Base-by-base conservation (phyloP, 2,113 vertebrate species). In the Brachyistius frenatus region DNA sequence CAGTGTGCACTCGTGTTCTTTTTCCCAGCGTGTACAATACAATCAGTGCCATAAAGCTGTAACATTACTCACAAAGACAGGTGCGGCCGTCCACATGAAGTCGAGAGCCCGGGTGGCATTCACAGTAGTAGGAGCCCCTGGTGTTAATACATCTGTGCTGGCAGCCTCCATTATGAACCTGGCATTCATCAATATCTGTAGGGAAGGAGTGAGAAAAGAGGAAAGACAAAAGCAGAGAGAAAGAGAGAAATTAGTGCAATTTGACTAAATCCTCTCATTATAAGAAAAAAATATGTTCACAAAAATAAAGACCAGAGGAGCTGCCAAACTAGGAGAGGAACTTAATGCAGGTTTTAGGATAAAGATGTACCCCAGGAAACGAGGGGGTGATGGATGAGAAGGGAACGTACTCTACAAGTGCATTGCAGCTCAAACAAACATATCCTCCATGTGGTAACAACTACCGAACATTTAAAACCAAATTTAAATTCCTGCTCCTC, bases 81-180 rank as follows among this genome's bases (percentile, higher is more conserved):
- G 97, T 99, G 92, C 96, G 95, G 84, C 95, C 95, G 0, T 99
- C 98, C 0, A 95, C 67, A 6, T 99, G 97, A 66, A 98, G 93
- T 15, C 97, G 96, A 66, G 92, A 98, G 46, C 97, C 96, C 0
- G 92, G 89, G 63, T 86, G 91, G 93, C 98, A 99, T 84, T 97
- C 95, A 0, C 98, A 99, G 80, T 96, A 92, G 76, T 95, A 97
- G 7, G 97, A 98, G 56, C 96, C 96, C 0, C 94, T 91, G 15
- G 96, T 98, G 94, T 99, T 98, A 88, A 99, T 88, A 55, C 98
- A 99, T 13, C 91, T 92, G 75, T 99, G 97, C 90, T 99, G 98
- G 93, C 98, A 99, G 92, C 98, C 98, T 2, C 98, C 98, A 0
- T 99, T 99, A 90, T 96, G 96, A 9, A 95, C 91, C 73, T 92